Evolutionary conservation across 2,797 vertebrate genomes (phyloP), one percentile per base, ranked within the genome.

Genomic region (Scarus forsteni): DNA sequence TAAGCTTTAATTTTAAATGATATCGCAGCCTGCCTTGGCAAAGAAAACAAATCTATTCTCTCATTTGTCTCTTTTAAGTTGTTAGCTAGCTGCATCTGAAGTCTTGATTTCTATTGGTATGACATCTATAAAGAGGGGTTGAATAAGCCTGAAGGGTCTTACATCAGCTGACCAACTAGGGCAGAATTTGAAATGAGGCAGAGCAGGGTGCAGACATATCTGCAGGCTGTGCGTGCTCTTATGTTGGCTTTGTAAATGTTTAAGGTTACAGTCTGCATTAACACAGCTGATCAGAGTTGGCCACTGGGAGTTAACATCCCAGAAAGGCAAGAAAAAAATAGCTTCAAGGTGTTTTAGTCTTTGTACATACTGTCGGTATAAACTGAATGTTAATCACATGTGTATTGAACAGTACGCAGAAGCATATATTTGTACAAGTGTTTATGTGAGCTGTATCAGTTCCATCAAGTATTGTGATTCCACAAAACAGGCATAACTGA

Each of bases 121-220:
- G 51, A 60, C 64, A 49, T 64, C 40, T 77, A 72, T 61, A 69
- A 70, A 50, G 73, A 70, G 19, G 73, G 72, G 66, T 60, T 60
- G 70, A 63, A 68, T 77, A 45, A 66, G 84, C 88, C 88, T 61
- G 64, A 62, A 52, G 80, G 84, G 68, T 69, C 56, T 62, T 86
- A 77, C 65, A 79, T 74, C 80, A 84, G 72, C 77, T 76, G 77
- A 87, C 70, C 85, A 76, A 80, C 74, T 81, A 80, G 83, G 88
- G 76, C 80, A 72, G 73, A 87, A 71, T 68, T 5, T 18, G 62
- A 70, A 70, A 77, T 48, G 57, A 66, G 67, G 75, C 75, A 19
- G 69, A 80, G 86, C 77, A 57, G 70, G 70, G 27, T 7, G 45
- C 76, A 66, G 67, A 70, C 53, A 55, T 78, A 72, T 83, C 77